Conservation (phyloP, 2,113 vertebrate species). For the Chiloscyllium plagiosum region DNA sequence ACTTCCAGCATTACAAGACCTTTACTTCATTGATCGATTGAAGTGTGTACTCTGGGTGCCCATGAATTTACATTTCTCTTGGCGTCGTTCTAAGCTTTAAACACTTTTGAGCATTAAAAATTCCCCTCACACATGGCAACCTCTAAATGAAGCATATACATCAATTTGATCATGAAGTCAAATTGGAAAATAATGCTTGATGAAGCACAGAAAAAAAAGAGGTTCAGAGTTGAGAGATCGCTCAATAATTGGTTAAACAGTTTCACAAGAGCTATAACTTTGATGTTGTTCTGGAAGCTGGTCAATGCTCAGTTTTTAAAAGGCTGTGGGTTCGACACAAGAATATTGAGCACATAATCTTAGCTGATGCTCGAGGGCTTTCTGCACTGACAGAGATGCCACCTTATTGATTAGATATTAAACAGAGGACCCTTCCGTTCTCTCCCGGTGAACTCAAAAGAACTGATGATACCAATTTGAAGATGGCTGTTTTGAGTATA, state of each 20-base stretch:
- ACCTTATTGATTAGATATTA: no score
- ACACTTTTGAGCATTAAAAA: background rate
- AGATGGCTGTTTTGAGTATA: background rate
- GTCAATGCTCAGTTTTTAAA: background rate
- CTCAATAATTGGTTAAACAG: background rate
- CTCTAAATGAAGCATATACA: background rate
- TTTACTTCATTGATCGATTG: background rate
- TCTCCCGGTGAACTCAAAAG: background rate
- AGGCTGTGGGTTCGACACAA: background rate
- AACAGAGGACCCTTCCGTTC: background rate
- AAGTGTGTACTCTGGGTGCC: background rate
- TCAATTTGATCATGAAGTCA: background rate
- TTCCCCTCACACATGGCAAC: background rate
- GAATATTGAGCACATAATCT: background rate
- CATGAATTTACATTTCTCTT: background rate
- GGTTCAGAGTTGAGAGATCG: background rate
- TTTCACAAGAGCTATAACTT: background rate
- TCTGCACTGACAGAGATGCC: background rate
- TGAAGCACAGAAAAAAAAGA: background rate
- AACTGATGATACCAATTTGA: background rate
- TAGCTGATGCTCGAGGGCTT: background rate
- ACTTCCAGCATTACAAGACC: background rate
- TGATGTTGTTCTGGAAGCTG: background rate
- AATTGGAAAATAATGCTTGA: background rate
- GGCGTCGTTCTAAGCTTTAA: no score